These are phyloP conservation scores for Tanypteryx hageni DNA, from an alignment of 2,888 invertebrate genomes.

Conservation along the genomic window DNA sequence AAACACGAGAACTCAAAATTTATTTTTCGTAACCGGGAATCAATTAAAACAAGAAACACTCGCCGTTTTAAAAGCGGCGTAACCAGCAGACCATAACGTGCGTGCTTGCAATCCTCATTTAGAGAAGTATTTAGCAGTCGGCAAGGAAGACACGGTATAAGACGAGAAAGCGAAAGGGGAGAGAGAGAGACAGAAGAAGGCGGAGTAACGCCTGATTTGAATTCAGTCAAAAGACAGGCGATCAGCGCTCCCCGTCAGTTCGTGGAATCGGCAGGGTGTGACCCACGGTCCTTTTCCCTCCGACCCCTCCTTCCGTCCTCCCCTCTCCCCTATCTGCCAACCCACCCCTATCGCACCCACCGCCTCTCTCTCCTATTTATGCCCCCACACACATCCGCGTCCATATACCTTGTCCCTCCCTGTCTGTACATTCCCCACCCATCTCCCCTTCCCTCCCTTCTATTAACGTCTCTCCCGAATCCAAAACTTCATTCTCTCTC, in stretches of 20 bases:
- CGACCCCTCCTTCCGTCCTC: background rate
- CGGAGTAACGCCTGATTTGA: constrained; percentile 32
- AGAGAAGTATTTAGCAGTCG: constrained; percentile 15
- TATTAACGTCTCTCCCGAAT: background rate
- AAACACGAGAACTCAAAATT: background rate
- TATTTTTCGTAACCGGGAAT: background rate
- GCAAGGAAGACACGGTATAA: background rate
- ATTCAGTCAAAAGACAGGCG: constrained; percentile 28
- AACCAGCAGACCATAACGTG: background rate
- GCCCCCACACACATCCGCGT: no score
- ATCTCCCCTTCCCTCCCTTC: background rate
- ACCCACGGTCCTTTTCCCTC: constrained; percentile 14
- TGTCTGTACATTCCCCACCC: background rate
- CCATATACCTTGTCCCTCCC: background rate
- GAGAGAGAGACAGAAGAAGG: background rate
- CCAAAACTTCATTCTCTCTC: background rate
- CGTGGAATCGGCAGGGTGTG: constrained; percentile 23
- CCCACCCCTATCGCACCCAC: no score
- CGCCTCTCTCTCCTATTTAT: no score
- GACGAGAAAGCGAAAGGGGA: background rate
- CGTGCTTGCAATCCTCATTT: constrained; percentile 14
- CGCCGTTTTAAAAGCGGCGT: background rate
- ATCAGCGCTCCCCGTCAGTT: constrained; percentile 26
- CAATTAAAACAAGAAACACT: background rate
- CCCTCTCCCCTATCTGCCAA: background rate